Evolutionary conservation across 1,140 invertebrate genomes (phyloP).

Genomic region (Heliconius congener): DNA sequence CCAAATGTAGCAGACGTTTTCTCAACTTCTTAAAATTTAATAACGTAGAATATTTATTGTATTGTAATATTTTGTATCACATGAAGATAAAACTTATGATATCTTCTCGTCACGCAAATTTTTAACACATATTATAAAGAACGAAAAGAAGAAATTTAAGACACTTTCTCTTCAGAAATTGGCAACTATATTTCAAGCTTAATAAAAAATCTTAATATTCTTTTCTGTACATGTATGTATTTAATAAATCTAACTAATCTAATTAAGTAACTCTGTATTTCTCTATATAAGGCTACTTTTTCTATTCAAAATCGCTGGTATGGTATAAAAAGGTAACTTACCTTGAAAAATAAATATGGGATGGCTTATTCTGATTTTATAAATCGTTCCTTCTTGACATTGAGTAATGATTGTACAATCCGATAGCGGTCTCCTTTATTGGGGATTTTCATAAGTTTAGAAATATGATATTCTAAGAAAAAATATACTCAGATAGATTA

Average conservation of each 20-base stretch:
- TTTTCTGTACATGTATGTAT: neutral
- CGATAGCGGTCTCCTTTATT: conserved; percentile 24
- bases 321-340: neutral
- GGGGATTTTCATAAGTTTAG: neutral
- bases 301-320: neutral
- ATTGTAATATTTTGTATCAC: neutral
- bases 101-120: no score
- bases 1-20: neutral
- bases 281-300: neutral
- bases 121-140: no score
- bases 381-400: conserved; percentile 23
- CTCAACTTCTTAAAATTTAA: neutral
- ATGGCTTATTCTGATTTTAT: conserved; percentile 22
- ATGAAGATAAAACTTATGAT: no score
- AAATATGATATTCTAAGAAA: conserved; percentile 10
- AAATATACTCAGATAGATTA: neutral
- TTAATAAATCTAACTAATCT: neutral
- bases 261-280: neutral
- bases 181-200: no score
- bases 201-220: no score
- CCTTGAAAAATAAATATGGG: conserved; percentile 19
- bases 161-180: no score
- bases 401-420: conserved; percentile 24
- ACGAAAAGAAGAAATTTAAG: no score
- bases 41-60: neutral